Percentiles rank a stretch among this genome's conserved stretches.
Evolutionary conservation across 64 coral and sea anemone genomes (phyloP).

Genomic region (Montipora capricornis): DNA sequence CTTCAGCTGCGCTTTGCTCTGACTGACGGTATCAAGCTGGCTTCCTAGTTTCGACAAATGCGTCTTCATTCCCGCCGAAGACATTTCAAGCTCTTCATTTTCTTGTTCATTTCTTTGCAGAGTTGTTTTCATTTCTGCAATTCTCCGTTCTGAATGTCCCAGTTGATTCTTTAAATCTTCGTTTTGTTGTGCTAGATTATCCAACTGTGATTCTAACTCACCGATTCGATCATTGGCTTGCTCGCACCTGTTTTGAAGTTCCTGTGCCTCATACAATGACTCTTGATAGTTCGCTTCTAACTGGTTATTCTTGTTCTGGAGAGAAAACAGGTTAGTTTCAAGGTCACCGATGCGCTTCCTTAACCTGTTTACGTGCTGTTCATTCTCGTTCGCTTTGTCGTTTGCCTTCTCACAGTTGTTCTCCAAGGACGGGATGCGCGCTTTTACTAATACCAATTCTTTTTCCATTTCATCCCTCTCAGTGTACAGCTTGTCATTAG

Average conservation of each 20-base stretch:
- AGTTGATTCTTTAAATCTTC: conserved; percentile 86
- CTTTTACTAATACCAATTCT: conserved; percentile 66
- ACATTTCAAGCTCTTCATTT: conserved; percentile 84
- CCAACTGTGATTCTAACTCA: conserved; percentile 64
- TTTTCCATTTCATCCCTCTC: conserved; percentile 84
- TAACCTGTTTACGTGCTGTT: conserved; percentile 70
- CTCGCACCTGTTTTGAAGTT: conserved; percentile 56
- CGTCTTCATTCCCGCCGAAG: conserved; percentile 76
- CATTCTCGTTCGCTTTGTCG: conserved; percentile 76
- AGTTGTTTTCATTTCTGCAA: conserved; percentile 69
- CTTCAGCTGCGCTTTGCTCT: conserved; percentile 69
- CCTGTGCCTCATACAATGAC: conserved; percentile 39
- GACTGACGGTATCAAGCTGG: conserved; percentile 70
- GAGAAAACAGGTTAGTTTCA: conserved; percentile 80
- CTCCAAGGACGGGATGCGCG: conserved; percentile 70
- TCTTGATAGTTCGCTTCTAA: conserved; percentile 76
- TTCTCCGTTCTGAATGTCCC: conserved; percentile 70
- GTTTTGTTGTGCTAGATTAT: conserved; percentile 62
- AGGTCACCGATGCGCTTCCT: conserved; percentile 68
- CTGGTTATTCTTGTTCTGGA: conserved; percentile 71
- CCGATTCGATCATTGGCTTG: conserved; percentile 21
- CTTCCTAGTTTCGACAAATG: conserved; percentile 83
- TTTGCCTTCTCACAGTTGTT: conserved; percentile 76
- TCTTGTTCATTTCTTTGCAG: conserved; percentile 78
- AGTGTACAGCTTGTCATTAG: conserved; percentile 57